Evolutionary conservation across 2,888 invertebrate genomes (phyloP).

Genomic region (Colletes collaris): DNA sequence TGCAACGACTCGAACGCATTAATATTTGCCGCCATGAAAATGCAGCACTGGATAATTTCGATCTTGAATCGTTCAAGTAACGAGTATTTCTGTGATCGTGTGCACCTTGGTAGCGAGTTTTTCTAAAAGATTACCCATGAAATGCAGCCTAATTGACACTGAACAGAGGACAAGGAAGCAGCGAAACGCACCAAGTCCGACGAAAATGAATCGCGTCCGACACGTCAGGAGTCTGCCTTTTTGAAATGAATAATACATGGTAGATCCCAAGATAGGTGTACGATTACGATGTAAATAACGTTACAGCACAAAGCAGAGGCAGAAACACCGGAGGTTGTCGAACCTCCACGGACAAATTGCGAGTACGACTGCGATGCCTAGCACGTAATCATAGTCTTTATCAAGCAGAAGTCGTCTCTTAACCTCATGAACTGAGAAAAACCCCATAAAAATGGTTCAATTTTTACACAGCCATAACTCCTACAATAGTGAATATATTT

Average conservation of each 20-base stretch:
- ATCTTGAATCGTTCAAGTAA: no score
- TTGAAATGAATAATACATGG: constrained; percentile 49
- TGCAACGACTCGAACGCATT: no score
- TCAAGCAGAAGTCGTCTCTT: neutral
- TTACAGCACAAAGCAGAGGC: constrained; percentile 3
- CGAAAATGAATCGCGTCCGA: constrained; percentile 20
- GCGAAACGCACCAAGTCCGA: neutral
- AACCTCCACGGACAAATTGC: constrained; percentile 28
- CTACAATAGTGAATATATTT: no score
- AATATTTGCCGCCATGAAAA: no score
- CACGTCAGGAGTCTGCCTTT: constrained; percentile 13
- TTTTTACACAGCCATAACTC: no score
- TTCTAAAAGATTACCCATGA: no score
- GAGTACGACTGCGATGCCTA: constrained; percentile 9
- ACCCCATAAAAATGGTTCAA: no score
- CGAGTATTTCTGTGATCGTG: no score
- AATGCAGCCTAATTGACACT: constrained; percentile 1
- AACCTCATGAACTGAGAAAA: no score
- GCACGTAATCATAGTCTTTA: constrained; percentile 24
- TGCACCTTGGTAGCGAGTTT: no score
- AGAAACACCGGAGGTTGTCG: constrained; percentile 42
- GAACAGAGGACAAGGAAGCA: neutral
- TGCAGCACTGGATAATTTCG: no score
- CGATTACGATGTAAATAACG: constrained; percentile 37
- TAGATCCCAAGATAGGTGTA: constrained; percentile 22